A percentile compares a stretch with the other conserved stretches of the same genome.
phyloP scores from a whole-genome alignment of 64 coral and sea anemone genomes.

The Stichodactyla mertensii region DNA sequence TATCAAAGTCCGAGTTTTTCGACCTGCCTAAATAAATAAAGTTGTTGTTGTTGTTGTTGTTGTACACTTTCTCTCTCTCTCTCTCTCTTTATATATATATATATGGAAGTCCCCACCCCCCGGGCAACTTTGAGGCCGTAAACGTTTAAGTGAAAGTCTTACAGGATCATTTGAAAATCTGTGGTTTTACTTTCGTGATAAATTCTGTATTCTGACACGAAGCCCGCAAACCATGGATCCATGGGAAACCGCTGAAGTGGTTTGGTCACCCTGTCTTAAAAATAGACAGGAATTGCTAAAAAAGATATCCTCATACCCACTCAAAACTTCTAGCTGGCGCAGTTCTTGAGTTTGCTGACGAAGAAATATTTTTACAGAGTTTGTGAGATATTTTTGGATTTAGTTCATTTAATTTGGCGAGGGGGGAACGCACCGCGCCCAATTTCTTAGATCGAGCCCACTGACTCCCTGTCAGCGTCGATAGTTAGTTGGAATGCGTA shows the following conservation, averaged over 20 bases:
- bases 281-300: not conserved
- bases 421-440: conserved; percentile 1
- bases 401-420: not conserved
- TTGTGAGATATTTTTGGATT: not conserved
- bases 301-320: not conserved
- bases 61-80: no score
- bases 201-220: no score
- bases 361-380: not conserved
- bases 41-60: no score
- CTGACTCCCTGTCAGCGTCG: conserved; percentile 5
- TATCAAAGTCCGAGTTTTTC: no score
- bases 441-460: not conserved
- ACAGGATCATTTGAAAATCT: no score
- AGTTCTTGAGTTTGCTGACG: not conserved
- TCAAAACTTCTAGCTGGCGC: not conserved
- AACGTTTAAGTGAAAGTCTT: no score
- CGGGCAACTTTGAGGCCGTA: no score
- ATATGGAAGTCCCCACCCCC: no score
- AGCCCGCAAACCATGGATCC: not conserved
- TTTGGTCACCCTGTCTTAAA: not conserved
- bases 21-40: no score
- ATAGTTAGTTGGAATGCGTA: not conserved
- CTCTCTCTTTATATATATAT: no score
- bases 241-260: not conserved
- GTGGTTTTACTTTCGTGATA: no score